Evolutionary conservation across 2,888 invertebrate species (phyloP), one percentile per base, ranked within the genome.

Genomic region (Parnassius orleans): DNA sequence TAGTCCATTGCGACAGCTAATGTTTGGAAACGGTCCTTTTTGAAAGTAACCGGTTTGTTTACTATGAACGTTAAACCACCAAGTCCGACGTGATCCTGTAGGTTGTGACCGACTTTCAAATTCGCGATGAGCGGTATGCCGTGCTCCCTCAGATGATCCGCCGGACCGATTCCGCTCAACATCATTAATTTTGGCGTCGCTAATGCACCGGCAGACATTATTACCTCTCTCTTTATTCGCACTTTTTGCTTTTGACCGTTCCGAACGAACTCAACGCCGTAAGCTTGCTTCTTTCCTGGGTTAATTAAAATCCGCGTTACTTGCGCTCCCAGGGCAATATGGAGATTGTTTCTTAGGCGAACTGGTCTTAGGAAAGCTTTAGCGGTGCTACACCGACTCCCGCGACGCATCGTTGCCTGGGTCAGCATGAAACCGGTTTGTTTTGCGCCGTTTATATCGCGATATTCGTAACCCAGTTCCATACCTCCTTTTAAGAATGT

Each of bases 181-280:
- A 98, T 97, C 68, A 99, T 92, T 19, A 99, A 78, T 73, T 98
- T 98, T 0, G 98, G 98, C 3, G 96, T 95, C 59, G 96, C 95
- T 47, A 99, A 94, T 0, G 98, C 94, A 0, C 98, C 98, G 0
- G 98, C 96, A 2, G 97, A 96, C 72, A 97, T 89, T 9, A 98
- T 93, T 0, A 98, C 94, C 82, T 97, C 97, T 59, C 95, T 93
- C 65, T 95, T 93, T 0, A 96, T 97, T 66, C 94, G 91, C 0
- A 96, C 95, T 53, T 93, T 90, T 58, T 94, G 93, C 60, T 92
- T 93, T 60, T 92, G 91, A 0, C 95, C 95, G 60, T 95, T 92
- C 52, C 95, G 92, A 9, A 94, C 77, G 66, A 95, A 96, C 72
- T 96, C 95, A 0, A 97, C 95, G 0, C 96, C 97, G 19, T 94